Percentiles rank a stretch among this genome's conserved stretches.
phyloP scores from a whole-genome alignment of 2,113 vertebrate species.

The Pseudorhombus dupliciocellatus region DNA sequence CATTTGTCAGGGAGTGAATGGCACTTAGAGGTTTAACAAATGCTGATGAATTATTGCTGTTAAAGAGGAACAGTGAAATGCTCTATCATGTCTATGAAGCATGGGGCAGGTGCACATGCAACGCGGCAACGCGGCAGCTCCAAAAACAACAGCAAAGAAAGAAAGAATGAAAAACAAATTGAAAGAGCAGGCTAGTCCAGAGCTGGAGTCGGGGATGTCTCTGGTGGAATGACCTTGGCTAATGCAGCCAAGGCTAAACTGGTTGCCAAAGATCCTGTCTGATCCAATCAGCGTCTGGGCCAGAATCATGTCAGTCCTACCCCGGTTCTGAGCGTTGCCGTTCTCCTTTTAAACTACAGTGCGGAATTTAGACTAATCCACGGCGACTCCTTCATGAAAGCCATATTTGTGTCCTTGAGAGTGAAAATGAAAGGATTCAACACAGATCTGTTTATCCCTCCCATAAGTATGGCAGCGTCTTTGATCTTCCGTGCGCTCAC shows the following conservation, averaged over 20 bases:
- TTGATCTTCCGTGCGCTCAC: constrained; percentile 41
- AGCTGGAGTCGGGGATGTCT: constrained; percentile 34
- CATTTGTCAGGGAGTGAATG: constrained; percentile 71
- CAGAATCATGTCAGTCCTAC: constrained; percentile 27
- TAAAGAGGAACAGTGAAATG: constrained; percentile 29
- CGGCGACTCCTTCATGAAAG: constrained; percentile 26
- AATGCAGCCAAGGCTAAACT: constrained; percentile 52
- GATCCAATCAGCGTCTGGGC: constrained; percentile 60
- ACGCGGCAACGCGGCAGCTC: constrained; percentile 24
- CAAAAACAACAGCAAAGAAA: constrained; percentile 21
- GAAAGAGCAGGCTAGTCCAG: constrained; percentile 4
- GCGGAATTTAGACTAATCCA: constrained; percentile 30
- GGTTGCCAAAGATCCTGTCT: constrained; percentile 58
- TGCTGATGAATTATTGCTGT: constrained; percentile 58
- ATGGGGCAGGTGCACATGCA: constrained; percentile 4
- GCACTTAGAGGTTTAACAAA: constrained; percentile 49
- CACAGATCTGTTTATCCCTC: constrained; percentile 52
- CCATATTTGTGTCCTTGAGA: constrained; percentile 40
- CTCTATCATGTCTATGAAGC: constrained; percentile 53
- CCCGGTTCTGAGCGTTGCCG: constrained; percentile 16
- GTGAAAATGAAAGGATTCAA: constrained; percentile 61
- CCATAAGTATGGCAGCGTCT: constrained; percentile 16
- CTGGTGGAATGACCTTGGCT: constrained; percentile 61
- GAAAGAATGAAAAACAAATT: constrained; percentile 18
- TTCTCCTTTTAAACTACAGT: constrained; percentile 20